These are phyloP conservation scores for Phyto melanocephala DNA, from an alignment of 2,888 invertebrate genomes.

Conservation along the genomic window DNA sequence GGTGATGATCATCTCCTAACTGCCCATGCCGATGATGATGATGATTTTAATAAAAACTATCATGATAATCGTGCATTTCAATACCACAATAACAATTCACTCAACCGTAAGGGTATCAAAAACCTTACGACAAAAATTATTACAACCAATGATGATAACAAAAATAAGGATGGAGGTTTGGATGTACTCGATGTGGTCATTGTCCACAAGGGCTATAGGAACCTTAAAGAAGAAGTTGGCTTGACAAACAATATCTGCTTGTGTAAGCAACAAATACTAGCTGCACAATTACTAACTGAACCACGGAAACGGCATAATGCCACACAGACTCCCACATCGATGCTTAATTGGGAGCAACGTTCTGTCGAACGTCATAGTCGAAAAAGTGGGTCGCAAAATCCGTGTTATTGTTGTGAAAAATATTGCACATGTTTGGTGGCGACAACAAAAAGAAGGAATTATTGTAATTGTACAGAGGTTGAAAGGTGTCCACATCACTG, in stretches of 20 bases:
- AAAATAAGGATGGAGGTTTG: conserved; percentile 45
- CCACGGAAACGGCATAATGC: conserved; percentile 75
- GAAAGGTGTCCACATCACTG: conserved; percentile 53
- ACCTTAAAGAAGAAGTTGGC: conserved; percentile 19
- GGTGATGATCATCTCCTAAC: conserved; percentile 76
- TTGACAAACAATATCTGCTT: conserved; percentile 33
- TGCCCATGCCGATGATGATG: conserved; percentile 73
- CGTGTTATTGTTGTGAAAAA: conserved; percentile 44
- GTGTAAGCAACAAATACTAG: conserved; percentile 39
- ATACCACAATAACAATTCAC: conserved; percentile 72
- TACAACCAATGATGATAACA: conserved; percentile 4
- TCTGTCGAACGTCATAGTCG: conserved; percentile 2
- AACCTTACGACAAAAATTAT: conserved; percentile 39
- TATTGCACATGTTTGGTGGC: conserved; percentile 56
- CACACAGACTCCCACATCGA: conserved; percentile 72
- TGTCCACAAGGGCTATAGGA: conserved; percentile 67
- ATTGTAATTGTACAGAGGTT: conserved; percentile 35
- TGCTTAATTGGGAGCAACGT: conserved; percentile 62
- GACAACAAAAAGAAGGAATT: conserved; percentile 49
- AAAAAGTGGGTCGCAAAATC: conserved; percentile 7
- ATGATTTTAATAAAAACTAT: conserved; percentile 72
- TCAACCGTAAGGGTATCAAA: conserved; percentile 52
- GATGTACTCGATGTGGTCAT: conserved; percentile 71
- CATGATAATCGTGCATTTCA: conserved; percentile 78
- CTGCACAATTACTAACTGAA: conserved; percentile 31